A percentile compares a stretch with the other conserved stretches of the same genome.
Conservation (phyloP, 2,797 vertebrate genomes). For the Oreochromis grahami region DNA sequence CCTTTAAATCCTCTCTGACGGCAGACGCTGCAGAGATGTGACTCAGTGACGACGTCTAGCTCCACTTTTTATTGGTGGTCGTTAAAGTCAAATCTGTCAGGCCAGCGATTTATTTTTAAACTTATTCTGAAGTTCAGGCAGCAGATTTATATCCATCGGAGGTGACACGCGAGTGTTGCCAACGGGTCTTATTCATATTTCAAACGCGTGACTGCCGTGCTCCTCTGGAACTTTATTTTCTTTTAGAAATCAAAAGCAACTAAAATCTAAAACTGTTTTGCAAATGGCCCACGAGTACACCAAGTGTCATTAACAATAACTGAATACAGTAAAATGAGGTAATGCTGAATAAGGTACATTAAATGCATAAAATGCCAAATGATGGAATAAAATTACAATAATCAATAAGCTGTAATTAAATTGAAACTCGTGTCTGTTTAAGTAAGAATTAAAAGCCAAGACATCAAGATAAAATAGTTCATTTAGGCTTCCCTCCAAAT, state of each 20-base stretch:
- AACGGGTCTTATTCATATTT: background rate
- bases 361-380: background rate
- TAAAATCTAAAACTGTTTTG: fast-evolving
- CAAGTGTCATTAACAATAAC: fast-evolving
- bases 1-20: constrained; percentile 12
- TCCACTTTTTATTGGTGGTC: background rate
- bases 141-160: background rate
- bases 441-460: background rate
- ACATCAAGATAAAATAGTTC: background rate
- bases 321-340: background rate
- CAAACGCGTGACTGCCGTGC: fast-evolving
- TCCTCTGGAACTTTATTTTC: background rate
- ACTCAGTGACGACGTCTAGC: background rate
- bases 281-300: fast-evolving
- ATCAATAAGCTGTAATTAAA: background rate
- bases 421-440: background rate
- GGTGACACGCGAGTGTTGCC: background rate
- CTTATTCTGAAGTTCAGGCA: background rate
- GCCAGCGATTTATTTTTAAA: background rate
- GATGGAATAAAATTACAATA: background rate
- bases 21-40: background rate
- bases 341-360: background rate
- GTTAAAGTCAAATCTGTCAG: background rate
- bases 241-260: fast-evolving
- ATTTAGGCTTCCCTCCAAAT: background rate